These are phyloP conservation scores for Anarhynchus alexandrinus DNA, from an alignment of 2,113 vertebrate genomes.

Conservation along the genomic window DNA sequence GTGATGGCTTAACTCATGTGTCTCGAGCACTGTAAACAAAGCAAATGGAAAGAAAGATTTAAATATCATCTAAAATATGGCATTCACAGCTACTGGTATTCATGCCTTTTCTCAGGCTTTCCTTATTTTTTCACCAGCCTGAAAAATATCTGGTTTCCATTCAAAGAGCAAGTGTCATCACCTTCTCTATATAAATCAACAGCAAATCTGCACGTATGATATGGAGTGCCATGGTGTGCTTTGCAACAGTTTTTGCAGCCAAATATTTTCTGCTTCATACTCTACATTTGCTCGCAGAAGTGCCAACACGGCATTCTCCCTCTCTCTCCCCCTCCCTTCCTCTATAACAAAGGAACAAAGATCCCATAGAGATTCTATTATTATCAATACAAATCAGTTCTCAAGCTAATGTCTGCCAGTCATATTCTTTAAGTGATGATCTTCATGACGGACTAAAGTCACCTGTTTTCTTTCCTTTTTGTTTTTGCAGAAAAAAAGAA, in stretches of 20 bases:
- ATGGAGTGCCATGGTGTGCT: slow-evolving; percentile 30
- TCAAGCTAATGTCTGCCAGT: neutral
- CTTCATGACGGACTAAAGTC: neutral
- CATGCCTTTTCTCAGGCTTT: slow-evolving; percentile 44
- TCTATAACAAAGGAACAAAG: slow-evolving; percentile 39
- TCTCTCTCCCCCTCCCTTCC: neutral
- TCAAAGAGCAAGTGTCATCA: slow-evolving; percentile 17
- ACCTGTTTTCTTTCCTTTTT: neutral
- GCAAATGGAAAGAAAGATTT: neutral
- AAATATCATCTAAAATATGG: slow-evolving; percentile 15
- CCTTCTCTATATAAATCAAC: slow-evolving; percentile 31
- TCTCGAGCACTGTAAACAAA: neutral
- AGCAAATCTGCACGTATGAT: slow-evolving; percentile 42
- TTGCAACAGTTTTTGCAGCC: slow-evolving; percentile 61
- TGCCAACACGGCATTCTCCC: slow-evolving; percentile 56
- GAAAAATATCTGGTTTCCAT: slow-evolving; percentile 25
- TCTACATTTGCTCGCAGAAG: slow-evolving; percentile 54
- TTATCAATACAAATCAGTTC: neutral
- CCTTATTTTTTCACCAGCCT: slow-evolving; percentile 41
- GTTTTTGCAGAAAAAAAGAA: neutral
- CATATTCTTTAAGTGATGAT: slow-evolving; percentile 40
- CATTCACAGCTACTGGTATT: slow-evolving; percentile 30
- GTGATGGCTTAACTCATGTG: neutral
- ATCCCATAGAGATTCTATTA: slow-evolving; percentile 5
- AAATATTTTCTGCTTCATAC: slow-evolving; percentile 63